Conservation (phyloP, 2,888 invertebrate species). For the Euplexia lucipara region DNA sequence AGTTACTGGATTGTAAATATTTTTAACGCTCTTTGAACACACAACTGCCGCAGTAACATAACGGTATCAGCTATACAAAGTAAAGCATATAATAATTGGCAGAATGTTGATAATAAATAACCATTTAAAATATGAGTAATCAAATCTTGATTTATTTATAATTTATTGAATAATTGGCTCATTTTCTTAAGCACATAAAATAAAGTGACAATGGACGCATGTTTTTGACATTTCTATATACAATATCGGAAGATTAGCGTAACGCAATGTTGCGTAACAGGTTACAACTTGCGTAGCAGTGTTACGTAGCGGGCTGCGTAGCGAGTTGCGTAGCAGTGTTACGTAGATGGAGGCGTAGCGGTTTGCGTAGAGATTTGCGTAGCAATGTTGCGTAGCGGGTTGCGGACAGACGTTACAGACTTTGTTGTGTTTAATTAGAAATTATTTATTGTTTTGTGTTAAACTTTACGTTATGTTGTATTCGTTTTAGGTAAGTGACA, state of each 20-base stretch:
- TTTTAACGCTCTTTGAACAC: background rate
- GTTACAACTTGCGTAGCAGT: background rate
- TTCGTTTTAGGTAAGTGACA: constrained; percentile 90
- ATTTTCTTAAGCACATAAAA: background rate
- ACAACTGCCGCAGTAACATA: background rate
- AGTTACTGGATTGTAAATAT: background rate
- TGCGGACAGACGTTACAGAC: background rate
- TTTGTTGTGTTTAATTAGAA: constrained; percentile 2
- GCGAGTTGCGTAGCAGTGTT: background rate
- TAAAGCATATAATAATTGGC: background rate
- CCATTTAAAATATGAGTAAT: background rate
- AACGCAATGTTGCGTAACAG: background rate
- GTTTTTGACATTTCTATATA: background rate
- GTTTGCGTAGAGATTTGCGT: background rate
- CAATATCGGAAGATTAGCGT: background rate
- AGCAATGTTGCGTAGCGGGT: background rate
- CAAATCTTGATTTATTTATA: background rate
- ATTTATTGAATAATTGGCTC: background rate
- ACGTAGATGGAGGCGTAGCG: background rate
- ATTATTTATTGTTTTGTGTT: constrained; percentile 35
- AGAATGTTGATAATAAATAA: background rate
- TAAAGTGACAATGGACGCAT: background rate
- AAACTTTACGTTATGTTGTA: constrained; percentile 65
- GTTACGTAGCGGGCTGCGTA: background rate
- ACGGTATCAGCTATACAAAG: background rate